Percentiles rank a stretch among this genome's conserved stretches.
Conservation (phyloP, 2,888 invertebrate genomes). For the Deilephila porcellus region DNA sequence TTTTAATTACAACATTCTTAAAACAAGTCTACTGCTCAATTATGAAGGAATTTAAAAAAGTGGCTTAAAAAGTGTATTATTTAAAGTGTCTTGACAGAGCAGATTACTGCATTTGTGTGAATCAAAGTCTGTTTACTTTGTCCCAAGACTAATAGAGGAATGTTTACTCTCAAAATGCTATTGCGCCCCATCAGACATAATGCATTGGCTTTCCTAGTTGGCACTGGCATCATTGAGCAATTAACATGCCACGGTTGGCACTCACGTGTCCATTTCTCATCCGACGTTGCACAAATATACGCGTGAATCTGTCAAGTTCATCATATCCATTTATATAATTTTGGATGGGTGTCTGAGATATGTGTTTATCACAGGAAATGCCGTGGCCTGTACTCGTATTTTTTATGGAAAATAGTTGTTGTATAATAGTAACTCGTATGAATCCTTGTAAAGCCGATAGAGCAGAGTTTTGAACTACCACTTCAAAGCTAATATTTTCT, state of each 20-base stretch:
- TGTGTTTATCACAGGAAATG: not conserved
- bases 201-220: constrained; percentile 9
- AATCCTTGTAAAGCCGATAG: too few relatives aligned
- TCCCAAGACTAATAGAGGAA: not conserved
- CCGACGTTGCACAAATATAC: not conserved
- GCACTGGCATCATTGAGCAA: not conserved
- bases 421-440: too few relatives aligned
- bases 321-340: not conserved
- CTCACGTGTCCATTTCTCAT: not conserved
- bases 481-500: too few relatives aligned
- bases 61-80: too few relatives aligned
- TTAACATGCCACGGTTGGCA: not conserved
- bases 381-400: too few relatives aligned
- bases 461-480: too few relatives aligned
- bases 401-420: too few relatives aligned
- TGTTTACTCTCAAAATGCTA: not conserved
- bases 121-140: too few relatives aligned
- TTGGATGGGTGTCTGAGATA: not conserved
- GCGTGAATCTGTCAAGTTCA: not conserved
- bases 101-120: not conserved
- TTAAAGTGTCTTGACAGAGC: too few relatives aligned
- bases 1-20: too few relatives aligned
- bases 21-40: too few relatives aligned
- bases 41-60: too few relatives aligned
- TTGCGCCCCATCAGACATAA: not conserved